Conservation (phyloP, 2,113 vertebrate species). For the Channa maculata region DNA sequence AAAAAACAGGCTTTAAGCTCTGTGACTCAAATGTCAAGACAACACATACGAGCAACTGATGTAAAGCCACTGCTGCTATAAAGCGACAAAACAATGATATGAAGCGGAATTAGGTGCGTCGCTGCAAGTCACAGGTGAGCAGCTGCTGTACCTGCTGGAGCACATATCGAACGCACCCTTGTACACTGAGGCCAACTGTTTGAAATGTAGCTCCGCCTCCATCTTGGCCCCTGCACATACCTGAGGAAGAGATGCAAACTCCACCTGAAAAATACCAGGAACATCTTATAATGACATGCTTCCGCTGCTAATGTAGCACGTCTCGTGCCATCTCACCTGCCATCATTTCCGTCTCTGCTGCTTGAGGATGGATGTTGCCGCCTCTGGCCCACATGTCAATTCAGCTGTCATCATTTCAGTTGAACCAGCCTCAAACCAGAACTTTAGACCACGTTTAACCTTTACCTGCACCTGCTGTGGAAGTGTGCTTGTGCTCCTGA, state of each 20-base stretch:
- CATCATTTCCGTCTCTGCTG: background rate
- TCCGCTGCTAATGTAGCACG: background rate
- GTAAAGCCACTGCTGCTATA: background rate
- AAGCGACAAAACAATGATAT: background rate
- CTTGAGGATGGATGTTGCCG: background rate
- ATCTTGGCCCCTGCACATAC: background rate
- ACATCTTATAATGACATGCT: background rate
- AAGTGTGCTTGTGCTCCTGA: no score
- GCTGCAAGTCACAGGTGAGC: background rate
- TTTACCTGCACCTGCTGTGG: no score
- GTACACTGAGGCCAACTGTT: background rate
- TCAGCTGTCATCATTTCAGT: no score
- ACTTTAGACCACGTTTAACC: no score
- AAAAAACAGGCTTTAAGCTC: background rate
- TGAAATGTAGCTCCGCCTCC: background rate
- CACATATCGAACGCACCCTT: background rate
- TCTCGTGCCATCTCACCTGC: background rate
- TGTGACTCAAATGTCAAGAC: background rate
- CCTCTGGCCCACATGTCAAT: no score
- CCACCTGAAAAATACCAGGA: background rate
- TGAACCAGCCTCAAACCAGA: no score
- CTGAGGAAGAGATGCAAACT: background rate
- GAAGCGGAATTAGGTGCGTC: background rate
- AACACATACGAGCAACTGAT: background rate
- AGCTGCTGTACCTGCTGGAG: background rate